Base-by-base conservation (phyloP, 2,888 invertebrate species). In the Lasioglossum marginatum region DNA sequence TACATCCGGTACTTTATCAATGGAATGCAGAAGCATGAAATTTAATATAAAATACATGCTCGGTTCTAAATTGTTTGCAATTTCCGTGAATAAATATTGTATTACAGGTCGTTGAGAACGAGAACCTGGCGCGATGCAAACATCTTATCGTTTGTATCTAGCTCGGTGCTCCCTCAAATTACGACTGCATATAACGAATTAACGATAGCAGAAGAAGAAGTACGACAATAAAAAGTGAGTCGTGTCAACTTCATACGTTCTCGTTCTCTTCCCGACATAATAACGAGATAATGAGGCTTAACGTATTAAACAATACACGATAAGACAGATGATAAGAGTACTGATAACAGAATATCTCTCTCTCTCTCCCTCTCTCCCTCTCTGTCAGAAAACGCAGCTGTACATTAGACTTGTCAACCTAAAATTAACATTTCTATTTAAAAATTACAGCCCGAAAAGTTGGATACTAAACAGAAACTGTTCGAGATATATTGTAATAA, bases 271-370 rank as follows among this genome's bases (percentile, higher is more conserved):
- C 77, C 73, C 85, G 77, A 80, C 85, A 87, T 87, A 90, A 90
- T 90, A 90, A 90, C 84, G 77, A 86, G 90, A 90, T 90, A 90
- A 90, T 87, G 88, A 87, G 79, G 81, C 88, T 90, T 87, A 86
- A 79, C 86, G 82, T 90, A 88, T 90, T 90, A 88, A 90, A 87
- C 85, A 89, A 88, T 82, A 77, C 31, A 77, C 78, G 89, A 89
- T 90, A 90, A 90, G 90, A 77, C 79, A 48, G 48, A 57, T 43
- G 88, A 89, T 90, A 90, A 88, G 81, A 73, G 45, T 60, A 45
- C 45, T 76, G 89, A 90, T 90, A 90, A 86, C 76, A 31, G 79
- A 81, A 83, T 4, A 1, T 87, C 78, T 83, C 43, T 82, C 66
- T 48, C 66, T 81, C 43, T 79, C 66, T 57, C 43, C 4, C 43